Percentiles rank a stretch among this genome's conserved stretches.
These are phyloP conservation scores for Trachymyrmex cornetzi DNA, from an alignment of 1,140 invertebrate genomes.

Conservation along the genomic window DNA sequence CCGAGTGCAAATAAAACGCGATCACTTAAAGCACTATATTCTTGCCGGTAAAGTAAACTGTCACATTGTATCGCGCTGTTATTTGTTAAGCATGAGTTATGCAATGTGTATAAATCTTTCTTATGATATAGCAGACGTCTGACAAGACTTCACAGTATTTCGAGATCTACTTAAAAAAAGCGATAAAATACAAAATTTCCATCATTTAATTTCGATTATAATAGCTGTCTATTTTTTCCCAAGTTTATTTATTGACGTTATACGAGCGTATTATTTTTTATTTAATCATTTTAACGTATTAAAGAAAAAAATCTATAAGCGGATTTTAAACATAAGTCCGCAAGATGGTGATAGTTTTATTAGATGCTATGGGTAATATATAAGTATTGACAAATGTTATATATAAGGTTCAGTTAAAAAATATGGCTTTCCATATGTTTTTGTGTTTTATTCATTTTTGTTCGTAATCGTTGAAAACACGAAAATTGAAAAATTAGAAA, in stretches of 20 bases:
- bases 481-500: slow-evolving; percentile 36
- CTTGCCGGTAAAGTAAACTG: background rate
- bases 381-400: background rate
- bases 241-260: background rate
- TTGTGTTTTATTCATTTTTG: background rate
- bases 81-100: background rate
- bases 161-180: slow-evolving; percentile 6
- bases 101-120: slow-evolving; percentile 1
- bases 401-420: slow-evolving; percentile 9
- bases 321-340: background rate
- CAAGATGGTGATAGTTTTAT: background rate
- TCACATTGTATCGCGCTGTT: background rate
- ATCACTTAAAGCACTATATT: slow-evolving; percentile 57
- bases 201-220: background rate
- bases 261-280: background rate
- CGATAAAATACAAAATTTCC: background rate
- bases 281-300: background rate
- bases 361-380: background rate
- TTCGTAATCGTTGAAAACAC: background rate
- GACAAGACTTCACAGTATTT: background rate
- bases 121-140: background rate
- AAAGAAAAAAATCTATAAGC: background rate
- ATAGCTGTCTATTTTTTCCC: background rate
- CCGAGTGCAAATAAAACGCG: slow-evolving; percentile 73
- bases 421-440: background rate